Evolutionary conservation across 1,140 invertebrate genomes (phyloP).

Genomic region (Aethina tumida): DNA sequence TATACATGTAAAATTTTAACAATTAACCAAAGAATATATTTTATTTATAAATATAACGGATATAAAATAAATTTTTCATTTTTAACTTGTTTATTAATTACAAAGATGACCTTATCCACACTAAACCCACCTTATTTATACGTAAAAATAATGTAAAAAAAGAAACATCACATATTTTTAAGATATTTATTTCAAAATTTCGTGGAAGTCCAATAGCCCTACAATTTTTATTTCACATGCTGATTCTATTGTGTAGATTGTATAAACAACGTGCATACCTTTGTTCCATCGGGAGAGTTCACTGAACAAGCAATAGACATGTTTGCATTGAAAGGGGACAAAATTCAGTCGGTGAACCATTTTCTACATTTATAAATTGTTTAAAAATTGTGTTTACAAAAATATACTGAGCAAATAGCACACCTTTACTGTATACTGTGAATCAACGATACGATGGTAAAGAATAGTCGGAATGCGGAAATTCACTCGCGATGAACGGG

Average conservation of each 20-base stretch:
- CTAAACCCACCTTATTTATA: conserved; percentile 4
- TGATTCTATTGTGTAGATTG: conserved; percentile 25
- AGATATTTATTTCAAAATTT: conserved; percentile 39
- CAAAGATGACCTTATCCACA: conserved; percentile 12
- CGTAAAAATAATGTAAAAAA: conserved; percentile 8
- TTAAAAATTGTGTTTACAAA: conserved; percentile 26
- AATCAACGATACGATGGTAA: conserved; percentile 7
- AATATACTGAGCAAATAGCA: conserved; percentile 34
- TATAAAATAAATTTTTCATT: conserved; percentile 3
- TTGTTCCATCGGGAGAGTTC: conserved; percentile 9
- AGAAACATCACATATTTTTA: conserved; percentile 20
- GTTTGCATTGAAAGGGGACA: too few relatives aligned
- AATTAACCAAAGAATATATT: conserved; percentile 4
- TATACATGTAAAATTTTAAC: conserved; percentile 1
- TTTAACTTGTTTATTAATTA: background rate
- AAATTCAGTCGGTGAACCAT: conserved; percentile 31
- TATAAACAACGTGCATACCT: conserved; percentile 12
- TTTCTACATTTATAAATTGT: conserved; percentile 27
- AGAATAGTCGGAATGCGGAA: conserved; percentile 16
- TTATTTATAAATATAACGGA: background rate
- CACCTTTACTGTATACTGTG: conserved; percentile 21
- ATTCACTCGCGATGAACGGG: too few relatives aligned
- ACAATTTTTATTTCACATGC: conserved; percentile 33
- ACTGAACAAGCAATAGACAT: conserved; percentile 6
- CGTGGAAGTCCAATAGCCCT: conserved; percentile 39